phyloP scores from a whole-genome alignment of 2,113 vertebrate species.

The Scophthalmus maximus region DNA sequence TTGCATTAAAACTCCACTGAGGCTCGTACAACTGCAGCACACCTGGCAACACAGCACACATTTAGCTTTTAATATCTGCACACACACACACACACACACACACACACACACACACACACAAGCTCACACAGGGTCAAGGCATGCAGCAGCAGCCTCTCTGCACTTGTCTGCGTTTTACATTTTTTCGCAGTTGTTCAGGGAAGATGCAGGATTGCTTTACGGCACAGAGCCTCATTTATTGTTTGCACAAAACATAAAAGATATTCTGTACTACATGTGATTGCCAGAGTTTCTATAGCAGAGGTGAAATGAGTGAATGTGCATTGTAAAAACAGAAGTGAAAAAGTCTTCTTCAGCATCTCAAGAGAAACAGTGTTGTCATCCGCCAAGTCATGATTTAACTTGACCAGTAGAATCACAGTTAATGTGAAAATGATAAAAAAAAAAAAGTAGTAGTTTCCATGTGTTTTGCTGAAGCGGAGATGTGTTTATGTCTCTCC shows the following conservation, averaged over 20 bases:
- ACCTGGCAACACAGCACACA: conserved; percentile 77
- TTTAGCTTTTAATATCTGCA: conserved; percentile 55
- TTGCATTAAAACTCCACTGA: conserved; percentile 71
- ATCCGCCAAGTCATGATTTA: too few species aligned
- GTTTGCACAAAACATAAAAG: not conserved
- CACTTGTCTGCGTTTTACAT: conserved; percentile 30
- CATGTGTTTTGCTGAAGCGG: too few species aligned
- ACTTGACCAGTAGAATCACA: not conserved
- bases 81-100: conserved; percentile 35
- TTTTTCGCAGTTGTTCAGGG: not conserved
- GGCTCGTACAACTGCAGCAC: conserved; percentile 68
- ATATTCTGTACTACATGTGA: not conserved
- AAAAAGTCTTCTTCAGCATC: not conserved
- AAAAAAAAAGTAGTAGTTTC: too few species aligned
- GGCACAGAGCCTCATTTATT: not conserved
- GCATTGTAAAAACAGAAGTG: too few species aligned
- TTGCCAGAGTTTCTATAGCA: not conserved
- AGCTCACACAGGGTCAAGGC: not conserved
- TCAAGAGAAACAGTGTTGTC: too few species aligned
- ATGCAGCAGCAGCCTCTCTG: conserved; percentile 11
- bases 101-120: conserved; percentile 31
- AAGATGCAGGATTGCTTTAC: not conserved
- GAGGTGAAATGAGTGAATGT: not conserved
- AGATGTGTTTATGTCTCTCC: too few species aligned
- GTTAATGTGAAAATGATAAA: not conserved